Percentiles rank a stretch among this genome's conserved stretches.
phyloP scores from a whole-genome alignment of 2,888 invertebrate genomes.

The Toxonevra muliebris region DNA sequence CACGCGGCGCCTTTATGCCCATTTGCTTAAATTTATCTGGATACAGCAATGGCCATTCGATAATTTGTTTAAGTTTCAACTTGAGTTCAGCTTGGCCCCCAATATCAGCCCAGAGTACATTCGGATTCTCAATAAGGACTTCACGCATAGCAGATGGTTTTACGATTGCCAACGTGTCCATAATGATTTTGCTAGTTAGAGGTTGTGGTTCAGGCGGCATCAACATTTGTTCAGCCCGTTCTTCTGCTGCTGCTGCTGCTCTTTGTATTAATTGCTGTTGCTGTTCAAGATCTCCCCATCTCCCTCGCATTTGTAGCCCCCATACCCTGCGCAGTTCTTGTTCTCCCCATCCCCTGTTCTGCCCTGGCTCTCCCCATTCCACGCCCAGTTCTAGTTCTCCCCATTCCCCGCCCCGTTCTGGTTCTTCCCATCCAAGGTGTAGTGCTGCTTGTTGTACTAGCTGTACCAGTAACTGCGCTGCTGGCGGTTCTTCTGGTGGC shows the following conservation, averaged over 20 bases:
- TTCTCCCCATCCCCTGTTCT: too few relatives aligned
- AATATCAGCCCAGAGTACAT: slow-evolving; percentile 92
- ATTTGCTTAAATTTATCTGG: slow-evolving; percentile 82
- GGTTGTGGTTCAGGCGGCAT: slow-evolving; percentile 39
- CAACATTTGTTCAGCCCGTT: background rate
- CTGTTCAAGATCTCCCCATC: too few relatives aligned
- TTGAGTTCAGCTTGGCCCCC: slow-evolving; percentile 91
- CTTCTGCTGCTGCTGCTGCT: too few relatives aligned
- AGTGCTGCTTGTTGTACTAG: too few relatives aligned
- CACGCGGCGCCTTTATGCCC: slow-evolving; percentile 86
- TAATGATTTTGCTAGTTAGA: slow-evolving; percentile 14
- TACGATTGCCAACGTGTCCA: slow-evolving; percentile 69
- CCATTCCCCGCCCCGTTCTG: too few relatives aligned
- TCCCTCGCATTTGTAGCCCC: too few relatives aligned
- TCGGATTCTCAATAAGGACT: slow-evolving; percentile 85
- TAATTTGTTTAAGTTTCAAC: slow-evolving; percentile 83
- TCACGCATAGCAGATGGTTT: slow-evolving; percentile 93
- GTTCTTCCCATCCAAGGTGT: too few relatives aligned
- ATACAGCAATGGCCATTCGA: slow-evolving; percentile 93
- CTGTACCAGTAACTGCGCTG: too few relatives aligned
- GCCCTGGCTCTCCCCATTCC: too few relatives aligned
- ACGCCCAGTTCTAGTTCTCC: too few relatives aligned
- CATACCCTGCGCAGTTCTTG: too few relatives aligned
- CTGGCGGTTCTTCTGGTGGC: background rate
- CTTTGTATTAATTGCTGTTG: too few relatives aligned